phyloP scores from a whole-genome alignment of 2,113 vertebrate genomes.

The Procavia capensis region DNA sequence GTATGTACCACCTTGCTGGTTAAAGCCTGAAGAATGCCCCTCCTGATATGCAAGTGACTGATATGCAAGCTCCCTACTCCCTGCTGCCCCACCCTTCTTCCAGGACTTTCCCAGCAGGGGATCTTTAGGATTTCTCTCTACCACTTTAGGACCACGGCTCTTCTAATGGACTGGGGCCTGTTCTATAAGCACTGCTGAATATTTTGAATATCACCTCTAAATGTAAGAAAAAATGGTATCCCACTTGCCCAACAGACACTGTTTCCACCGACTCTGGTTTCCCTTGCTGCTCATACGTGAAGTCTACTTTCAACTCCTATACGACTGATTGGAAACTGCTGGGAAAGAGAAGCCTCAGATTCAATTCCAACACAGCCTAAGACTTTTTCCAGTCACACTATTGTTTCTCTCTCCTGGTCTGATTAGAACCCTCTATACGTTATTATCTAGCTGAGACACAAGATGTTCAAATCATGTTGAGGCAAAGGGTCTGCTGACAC shows the following conservation, averaged over 20 bases:
- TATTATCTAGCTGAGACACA: background rate
- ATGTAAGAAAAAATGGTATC: background rate
- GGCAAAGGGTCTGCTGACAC: background rate
- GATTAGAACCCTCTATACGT: conserved; percentile 19
- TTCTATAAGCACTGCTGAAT: background rate
- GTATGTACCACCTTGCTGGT: too few relatives aligned
- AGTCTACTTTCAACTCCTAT: background rate
- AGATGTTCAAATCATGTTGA: conserved; percentile 21
- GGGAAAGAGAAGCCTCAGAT: background rate
- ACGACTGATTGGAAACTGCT: background rate
- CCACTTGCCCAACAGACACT: background rate
- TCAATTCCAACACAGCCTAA: background rate
- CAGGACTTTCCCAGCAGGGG: background rate
- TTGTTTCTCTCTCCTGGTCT: background rate
- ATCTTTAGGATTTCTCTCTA: background rate
- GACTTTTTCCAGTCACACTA: background rate
- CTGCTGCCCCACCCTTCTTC: background rate
- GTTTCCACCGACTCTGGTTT: too few relatives aligned
- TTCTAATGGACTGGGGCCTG: background rate
- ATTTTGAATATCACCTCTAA: background rate
- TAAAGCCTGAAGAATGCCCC: background rate
- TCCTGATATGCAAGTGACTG: background rate
- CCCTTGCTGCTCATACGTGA: background rate
- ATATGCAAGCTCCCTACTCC: too few relatives aligned
- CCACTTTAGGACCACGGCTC: background rate